Evolutionary conservation across 2,888 invertebrate species (phyloP).

Genomic region (Lutraria lutraria): DNA sequence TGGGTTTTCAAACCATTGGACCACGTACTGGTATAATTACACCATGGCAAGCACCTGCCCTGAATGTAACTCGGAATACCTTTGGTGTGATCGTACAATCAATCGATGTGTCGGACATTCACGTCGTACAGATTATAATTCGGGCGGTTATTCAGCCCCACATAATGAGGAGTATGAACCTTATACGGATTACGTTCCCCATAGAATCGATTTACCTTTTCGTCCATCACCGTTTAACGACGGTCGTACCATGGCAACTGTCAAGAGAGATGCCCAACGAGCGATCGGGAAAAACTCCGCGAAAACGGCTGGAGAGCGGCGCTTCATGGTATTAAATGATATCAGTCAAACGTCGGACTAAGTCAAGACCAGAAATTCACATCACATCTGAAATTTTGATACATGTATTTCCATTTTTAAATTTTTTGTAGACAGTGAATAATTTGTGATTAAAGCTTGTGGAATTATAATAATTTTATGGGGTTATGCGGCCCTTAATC

Average conservation of each 20-base stretch:
- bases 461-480: too few relatives aligned
- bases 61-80: constrained; percentile 48
- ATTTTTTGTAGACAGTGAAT: too few relatives aligned
- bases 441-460: too few relatives aligned
- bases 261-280: constrained; percentile 33
- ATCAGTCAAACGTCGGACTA: not conserved
- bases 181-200: constrained; percentile 39
- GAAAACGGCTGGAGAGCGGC: too few relatives aligned
- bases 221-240: constrained; percentile 57
- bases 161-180: constrained; percentile 46
- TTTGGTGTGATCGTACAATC: constrained; percentile 45
- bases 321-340: constrained; percentile 7
- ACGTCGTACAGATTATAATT: constrained; percentile 49
- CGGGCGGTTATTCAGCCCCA: constrained; percentile 18
- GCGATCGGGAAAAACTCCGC: not conserved
- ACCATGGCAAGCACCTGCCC: constrained; percentile 48
- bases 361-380: not conserved
- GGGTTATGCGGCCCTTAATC: too few relatives aligned
- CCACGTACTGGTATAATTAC: constrained; percentile 57
- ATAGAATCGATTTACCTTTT: constrained; percentile 22
- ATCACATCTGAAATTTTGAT: not conserved
- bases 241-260: constrained; percentile 49
- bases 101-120: constrained; percentile 50
- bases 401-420: too few relatives aligned
- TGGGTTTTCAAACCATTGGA: constrained; percentile 51